Evolutionary conservation across 1,140 invertebrate genomes (phyloP).

Genomic region (Caerostris darwini): DNA sequence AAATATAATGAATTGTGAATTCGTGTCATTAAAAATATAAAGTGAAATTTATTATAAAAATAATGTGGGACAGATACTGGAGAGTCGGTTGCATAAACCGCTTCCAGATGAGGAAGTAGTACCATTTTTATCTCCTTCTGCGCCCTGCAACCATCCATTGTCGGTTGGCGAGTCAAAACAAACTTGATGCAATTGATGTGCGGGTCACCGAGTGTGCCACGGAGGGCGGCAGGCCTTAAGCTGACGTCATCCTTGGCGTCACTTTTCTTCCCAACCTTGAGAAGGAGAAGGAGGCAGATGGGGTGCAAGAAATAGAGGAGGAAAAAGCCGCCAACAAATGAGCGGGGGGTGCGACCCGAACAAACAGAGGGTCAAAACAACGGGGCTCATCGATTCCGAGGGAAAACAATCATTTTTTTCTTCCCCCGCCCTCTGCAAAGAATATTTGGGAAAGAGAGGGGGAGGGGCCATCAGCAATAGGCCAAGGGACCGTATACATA

Average conservation of each 20-base stretch:
- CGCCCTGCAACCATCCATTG: too few species aligned
- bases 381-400: constrained; percentile 2
- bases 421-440: neutral
- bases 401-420: neutral
- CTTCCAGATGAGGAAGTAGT: too few species aligned
- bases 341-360: constrained; percentile 3
- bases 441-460: neutral
- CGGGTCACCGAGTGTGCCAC: neutral
- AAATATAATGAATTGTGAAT: too few species aligned
- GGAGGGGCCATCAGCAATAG: neutral
- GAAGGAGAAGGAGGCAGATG: constrained; percentile 7
- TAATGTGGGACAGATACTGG: too few species aligned
- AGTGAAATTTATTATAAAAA: too few species aligned
- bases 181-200: neutral
- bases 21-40: too few species aligned
- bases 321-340: constrained; percentile 29
- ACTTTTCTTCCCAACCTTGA: constrained; percentile 30
- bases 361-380: constrained; percentile 17
- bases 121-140: too few species aligned
- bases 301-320: constrained; percentile 7
- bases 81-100: too few species aligned
- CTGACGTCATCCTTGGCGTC: constrained; percentile 18
- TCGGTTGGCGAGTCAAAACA: neutral
- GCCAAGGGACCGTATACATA: neutral
- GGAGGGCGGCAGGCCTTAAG: neutral